Percentiles rank a stretch among this genome's conserved stretches.
Conservation (phyloP, 2,113 vertebrate genomes). For the Cyprichromis sp. region DNA sequence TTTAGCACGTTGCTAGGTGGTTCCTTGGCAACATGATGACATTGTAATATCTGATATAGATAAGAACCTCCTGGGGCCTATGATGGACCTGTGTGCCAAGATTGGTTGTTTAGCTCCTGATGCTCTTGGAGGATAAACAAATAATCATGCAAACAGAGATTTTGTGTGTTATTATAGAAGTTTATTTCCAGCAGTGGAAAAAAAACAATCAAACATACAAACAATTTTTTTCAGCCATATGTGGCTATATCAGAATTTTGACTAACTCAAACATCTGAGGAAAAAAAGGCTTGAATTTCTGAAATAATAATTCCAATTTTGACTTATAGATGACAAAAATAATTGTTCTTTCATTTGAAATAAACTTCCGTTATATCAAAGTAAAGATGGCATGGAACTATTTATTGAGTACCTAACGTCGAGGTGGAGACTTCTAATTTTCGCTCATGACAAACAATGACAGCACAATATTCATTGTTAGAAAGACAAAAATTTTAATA, state of each 20-base stretch:
- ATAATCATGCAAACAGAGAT: not conserved
- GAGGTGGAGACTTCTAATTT: not conserved
- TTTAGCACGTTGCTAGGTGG: not conserved
- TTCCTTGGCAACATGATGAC: not conserved
- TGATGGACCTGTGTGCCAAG: not conserved
- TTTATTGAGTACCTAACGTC: fast-evolving
- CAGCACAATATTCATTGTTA: not conserved
- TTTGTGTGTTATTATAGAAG: not conserved
- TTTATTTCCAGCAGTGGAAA: not conserved
- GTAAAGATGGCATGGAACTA: not conserved
- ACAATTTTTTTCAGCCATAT: not conserved
- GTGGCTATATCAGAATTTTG: not conserved
- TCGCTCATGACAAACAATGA: not conserved
- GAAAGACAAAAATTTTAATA: not conserved
- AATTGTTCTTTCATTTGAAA: not conserved
- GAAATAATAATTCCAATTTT: not conserved
- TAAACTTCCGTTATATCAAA: not conserved
- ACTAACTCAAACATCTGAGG: not conserved
- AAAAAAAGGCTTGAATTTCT: not conserved
- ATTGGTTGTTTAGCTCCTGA: not conserved
- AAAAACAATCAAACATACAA: not conserved
- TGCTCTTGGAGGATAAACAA: not conserved
- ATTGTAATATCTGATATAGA: not conserved
- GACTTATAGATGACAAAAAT: not conserved
- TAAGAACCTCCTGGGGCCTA: not conserved